Evolutionary conservation across 2,888 invertebrate genomes (phyloP).

Genomic region (Cyclophora albipunctata): DNA sequence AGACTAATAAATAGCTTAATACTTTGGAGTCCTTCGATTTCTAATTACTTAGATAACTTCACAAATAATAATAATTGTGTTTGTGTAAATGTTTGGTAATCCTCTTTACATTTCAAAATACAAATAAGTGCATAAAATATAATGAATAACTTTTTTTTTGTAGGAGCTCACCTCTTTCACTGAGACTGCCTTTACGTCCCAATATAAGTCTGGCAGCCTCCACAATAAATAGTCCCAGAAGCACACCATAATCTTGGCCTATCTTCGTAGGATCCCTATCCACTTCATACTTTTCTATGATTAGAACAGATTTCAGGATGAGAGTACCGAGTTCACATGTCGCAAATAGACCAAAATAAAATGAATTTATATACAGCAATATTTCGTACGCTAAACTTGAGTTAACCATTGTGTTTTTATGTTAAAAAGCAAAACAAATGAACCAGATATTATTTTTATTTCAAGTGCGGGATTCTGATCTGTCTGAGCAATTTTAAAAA

Average conservation of each 20-base stretch:
- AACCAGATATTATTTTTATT: too few relatives aligned
- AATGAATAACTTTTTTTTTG: too few relatives aligned
- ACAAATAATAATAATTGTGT: too few relatives aligned
- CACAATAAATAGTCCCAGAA: slow-evolving; percentile 84
- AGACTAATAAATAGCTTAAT: too few relatives aligned
- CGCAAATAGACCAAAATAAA: slow-evolving; percentile 91
- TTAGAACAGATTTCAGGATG: slow-evolving; percentile 84
- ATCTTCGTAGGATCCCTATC: slow-evolving; percentile 82
- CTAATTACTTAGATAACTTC: too few relatives aligned
- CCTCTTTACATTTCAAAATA: too few relatives aligned
- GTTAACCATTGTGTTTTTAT: slow-evolving; percentile 73
- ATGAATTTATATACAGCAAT: slow-evolving; percentile 88
- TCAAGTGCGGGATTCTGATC: not conserved
- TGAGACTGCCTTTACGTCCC: slow-evolving; percentile 91
- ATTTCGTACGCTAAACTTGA: slow-evolving; percentile 89
- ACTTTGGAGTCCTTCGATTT: too few relatives aligned
- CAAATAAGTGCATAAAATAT: too few relatives aligned
- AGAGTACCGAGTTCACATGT: slow-evolving; percentile 87
- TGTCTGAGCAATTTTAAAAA: slow-evolving; percentile 24
- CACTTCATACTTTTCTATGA: slow-evolving; percentile 71
- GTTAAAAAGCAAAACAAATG: not conserved
- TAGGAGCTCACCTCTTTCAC: slow-evolving; percentile 77
- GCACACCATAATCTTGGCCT: slow-evolving; percentile 84
- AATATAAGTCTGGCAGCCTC: slow-evolving; percentile 88
- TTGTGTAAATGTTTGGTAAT: too few relatives aligned